These are phyloP conservation scores for Oncorhynchus nerka DNA, from an alignment of 2,113 vertebrate species.

Conservation along the genomic window DNA sequence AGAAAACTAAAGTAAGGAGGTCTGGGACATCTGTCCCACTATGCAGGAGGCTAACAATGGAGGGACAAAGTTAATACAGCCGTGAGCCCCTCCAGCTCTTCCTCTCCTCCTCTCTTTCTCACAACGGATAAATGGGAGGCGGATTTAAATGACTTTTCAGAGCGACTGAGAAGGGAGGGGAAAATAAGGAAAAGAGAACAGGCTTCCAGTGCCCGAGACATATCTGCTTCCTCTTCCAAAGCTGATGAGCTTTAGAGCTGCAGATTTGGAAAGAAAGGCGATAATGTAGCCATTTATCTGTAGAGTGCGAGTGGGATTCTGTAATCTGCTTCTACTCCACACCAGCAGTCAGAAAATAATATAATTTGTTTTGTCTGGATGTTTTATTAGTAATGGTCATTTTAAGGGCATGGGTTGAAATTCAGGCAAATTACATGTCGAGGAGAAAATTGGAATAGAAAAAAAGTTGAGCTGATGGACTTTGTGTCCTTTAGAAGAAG, in stretches of 20 bases:
- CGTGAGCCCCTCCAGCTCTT: constrained; percentile 33
- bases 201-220: constrained; percentile 32
- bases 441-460: neutral
- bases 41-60: constrained; percentile 6
- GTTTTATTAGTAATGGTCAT: constrained; percentile 10
- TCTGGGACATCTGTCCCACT: neutral
- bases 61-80: constrained; percentile 32
- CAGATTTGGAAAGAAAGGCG: constrained; percentile 29
- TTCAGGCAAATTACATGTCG: constrained; percentile 11
- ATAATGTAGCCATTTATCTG: constrained; percentile 45
- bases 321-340: constrained; percentile 40
- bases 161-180: neutral
- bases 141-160: constrained; percentile 43
- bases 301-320: constrained; percentile 21
- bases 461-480: constrained; percentile 1
- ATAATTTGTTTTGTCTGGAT: neutral
- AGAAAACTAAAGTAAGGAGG: constrained; percentile 1
- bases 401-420: constrained; percentile 1
- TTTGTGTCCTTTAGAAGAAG: constrained; percentile 17
- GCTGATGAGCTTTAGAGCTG: constrained; percentile 18
- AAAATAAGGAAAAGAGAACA: constrained; percentile 1
- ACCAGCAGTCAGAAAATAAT: constrained; percentile 12
- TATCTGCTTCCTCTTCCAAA: neutral
- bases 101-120: constrained; percentile 35
- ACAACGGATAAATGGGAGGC: constrained; percentile 34